These are phyloP conservation scores for Cistogaster globosa DNA, from an alignment of 2,888 invertebrate genomes.

Conservation along the genomic window DNA sequence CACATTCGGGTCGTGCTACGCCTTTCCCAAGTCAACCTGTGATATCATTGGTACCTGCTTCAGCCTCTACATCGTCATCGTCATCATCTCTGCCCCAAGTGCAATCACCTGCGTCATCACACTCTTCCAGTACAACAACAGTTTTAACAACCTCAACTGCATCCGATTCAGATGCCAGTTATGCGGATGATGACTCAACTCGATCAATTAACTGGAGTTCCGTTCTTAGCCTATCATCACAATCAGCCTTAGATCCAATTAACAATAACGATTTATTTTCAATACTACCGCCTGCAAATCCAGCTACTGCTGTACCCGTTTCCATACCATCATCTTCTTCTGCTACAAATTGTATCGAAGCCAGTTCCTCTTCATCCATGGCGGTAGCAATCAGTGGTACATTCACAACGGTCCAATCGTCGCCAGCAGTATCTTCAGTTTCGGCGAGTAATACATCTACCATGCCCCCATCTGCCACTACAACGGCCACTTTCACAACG, in stretches of 20 bases:
- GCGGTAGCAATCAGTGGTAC: constrained; percentile 80
- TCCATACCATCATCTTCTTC: constrained; percentile 46
- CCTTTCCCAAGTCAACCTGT: constrained; percentile 85
- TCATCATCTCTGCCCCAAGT: constrained; percentile 51
- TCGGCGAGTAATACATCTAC: constrained; percentile 45
- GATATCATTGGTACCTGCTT: constrained; percentile 67
- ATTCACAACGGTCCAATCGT: constrained; percentile 78
- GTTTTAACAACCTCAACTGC: constrained; percentile 71
- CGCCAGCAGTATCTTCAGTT: constrained; percentile 48
- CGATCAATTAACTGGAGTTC: constrained; percentile 96
- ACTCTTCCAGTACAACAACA: constrained; percentile 76
- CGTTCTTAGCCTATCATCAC: constrained; percentile 92
- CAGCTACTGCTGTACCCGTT: constrained; percentile 79
- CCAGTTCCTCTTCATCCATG: constrained; percentile 65
- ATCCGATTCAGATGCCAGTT: constrained; percentile 88
- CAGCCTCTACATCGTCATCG: constrained; percentile 57
- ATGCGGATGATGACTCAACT: constrained; percentile 89
- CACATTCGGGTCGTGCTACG: constrained; percentile 86
- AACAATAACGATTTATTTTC: constrained; percentile 90
- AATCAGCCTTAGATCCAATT: constrained; percentile 92
- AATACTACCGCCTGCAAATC: constrained; percentile 79
- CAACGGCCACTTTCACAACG: constrained; percentile 80
- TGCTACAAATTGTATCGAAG: constrained; percentile 37
- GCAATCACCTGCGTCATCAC: constrained; percentile 50
- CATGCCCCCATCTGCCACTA: constrained; percentile 74